phyloP scores from a whole-genome alignment of 2,113 vertebrate species.

The Thalassarche chlororhynchos region DNA sequence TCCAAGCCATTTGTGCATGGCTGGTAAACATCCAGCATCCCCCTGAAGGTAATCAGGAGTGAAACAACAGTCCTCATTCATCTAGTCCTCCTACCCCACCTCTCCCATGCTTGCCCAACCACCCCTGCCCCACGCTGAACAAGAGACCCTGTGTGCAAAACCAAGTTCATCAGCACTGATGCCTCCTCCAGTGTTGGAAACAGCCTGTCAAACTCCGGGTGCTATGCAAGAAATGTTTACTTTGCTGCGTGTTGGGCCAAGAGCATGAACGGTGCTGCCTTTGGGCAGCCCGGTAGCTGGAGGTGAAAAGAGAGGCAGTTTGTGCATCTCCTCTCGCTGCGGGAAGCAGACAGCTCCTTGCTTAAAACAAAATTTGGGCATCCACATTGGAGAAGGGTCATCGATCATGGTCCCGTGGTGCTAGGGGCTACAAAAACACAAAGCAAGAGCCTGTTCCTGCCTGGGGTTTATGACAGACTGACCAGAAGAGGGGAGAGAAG shows the following conservation, averaged over 20 bases:
- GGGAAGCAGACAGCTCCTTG: background rate
- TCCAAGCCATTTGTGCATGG: background rate
- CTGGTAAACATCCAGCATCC: background rate
- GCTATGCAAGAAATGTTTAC: background rate
- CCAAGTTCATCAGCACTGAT: background rate
- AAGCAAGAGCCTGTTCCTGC: background rate
- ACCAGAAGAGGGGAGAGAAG: background rate
- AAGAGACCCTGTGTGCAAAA: slow-evolving; percentile 23
- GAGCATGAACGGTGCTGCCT: background rate
- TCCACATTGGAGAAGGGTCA: background rate
- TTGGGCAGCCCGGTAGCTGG: background rate
- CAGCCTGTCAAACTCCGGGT: background rate
- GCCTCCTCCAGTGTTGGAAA: background rate
- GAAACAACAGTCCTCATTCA: slow-evolving; percentile 42
- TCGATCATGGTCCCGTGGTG: rapidly evolving
- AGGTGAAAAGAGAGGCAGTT: background rate
- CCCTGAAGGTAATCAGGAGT: background rate
- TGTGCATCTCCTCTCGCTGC: background rate
- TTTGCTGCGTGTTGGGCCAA: background rate
- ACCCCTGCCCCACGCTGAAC: background rate
- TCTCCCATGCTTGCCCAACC: background rate
- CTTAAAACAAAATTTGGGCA: background rate
- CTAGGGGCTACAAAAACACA: background rate
- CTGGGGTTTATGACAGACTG: background rate
- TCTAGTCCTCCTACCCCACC: background rate